These are phyloP conservation scores for Marcusenius ussheri DNA, from an alignment of 2,113 vertebrate genomes.

Conservation along the genomic window DNA sequence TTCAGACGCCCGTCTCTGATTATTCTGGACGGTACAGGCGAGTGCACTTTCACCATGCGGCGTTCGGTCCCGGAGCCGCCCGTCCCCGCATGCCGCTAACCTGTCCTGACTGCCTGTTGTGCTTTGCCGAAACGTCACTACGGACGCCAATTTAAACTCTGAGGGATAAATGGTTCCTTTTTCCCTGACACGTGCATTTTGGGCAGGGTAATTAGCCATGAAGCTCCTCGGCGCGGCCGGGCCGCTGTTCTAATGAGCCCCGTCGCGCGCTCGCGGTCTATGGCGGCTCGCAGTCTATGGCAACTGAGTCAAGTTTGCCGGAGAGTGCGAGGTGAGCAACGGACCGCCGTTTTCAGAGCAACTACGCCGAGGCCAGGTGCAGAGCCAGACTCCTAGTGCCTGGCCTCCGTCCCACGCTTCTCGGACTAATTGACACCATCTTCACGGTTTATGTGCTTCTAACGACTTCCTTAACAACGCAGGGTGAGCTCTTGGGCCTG, in stretches of 20 bases:
- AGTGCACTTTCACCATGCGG: slow-evolving; percentile 38
- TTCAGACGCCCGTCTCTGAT: slow-evolving; percentile 54
- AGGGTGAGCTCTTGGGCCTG: background rate
- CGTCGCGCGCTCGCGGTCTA: background rate
- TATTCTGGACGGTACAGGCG: slow-evolving; percentile 43
- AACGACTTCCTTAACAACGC: slow-evolving; percentile 1
- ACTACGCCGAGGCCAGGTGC: background rate
- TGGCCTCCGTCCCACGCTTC: background rate
- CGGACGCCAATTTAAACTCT: slow-evolving; percentile 31
- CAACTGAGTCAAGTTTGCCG: slow-evolving; percentile 4
- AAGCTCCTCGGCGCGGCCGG: slow-evolving; percentile 36
- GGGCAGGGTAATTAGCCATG: slow-evolving; percentile 33
- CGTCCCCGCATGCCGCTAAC: slow-evolving; percentile 30
- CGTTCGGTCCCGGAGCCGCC: slow-evolving; percentile 35
- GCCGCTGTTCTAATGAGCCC: background rate
- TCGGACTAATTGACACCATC: background rate
- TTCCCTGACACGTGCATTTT: slow-evolving; percentile 42
- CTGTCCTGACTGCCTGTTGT: slow-evolving; percentile 40
- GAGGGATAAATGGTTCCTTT: slow-evolving; percentile 24
- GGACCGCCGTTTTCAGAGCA: background rate
- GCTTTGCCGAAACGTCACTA: slow-evolving; percentile 13
- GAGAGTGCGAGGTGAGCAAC: background rate
- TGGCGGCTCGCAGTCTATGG: background rate
- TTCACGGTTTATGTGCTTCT: background rate
- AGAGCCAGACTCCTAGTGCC: background rate